Conservation (phyloP, 2,797 vertebrate species). For the Helicolenus hilgendorfi region DNA sequence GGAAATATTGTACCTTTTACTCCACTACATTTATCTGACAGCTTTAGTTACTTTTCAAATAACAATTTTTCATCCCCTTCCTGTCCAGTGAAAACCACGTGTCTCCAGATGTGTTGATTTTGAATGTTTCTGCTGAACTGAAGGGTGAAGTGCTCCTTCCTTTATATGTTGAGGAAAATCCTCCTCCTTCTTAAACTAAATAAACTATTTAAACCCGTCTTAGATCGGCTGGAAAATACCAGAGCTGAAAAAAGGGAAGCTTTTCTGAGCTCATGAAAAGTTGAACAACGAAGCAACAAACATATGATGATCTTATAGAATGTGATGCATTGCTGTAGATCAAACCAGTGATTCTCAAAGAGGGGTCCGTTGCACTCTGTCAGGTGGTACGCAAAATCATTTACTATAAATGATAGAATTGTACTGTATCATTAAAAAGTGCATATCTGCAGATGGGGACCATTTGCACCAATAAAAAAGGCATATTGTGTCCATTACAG, state of each 20-base stretch:
- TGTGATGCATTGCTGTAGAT: neutral
- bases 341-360: neutral
- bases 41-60: neutral
- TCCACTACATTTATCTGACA: neutral
- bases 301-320: neutral
- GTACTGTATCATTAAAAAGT: too few relatives aligned
- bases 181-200: neutral
- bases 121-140: neutral
- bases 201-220: neutral
- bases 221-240: neutral
- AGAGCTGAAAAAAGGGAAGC: neutral
- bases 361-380: too few relatives aligned
- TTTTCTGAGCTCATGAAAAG: neutral
- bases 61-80: neutral
- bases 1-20: neutral
- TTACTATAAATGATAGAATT: too few relatives aligned
- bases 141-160: neutral
- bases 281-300: neutral
- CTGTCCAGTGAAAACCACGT: fast-evolving
- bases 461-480: too few relatives aligned
- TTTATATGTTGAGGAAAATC: neutral
- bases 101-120: neutral
- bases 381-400: too few relatives aligned
- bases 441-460: too few relatives aligned
- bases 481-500: too few relatives aligned